These are phyloP conservation scores for Pecten maximus DNA, from an alignment of 2,888 invertebrate genomes.

Conservation along the genomic window DNA sequence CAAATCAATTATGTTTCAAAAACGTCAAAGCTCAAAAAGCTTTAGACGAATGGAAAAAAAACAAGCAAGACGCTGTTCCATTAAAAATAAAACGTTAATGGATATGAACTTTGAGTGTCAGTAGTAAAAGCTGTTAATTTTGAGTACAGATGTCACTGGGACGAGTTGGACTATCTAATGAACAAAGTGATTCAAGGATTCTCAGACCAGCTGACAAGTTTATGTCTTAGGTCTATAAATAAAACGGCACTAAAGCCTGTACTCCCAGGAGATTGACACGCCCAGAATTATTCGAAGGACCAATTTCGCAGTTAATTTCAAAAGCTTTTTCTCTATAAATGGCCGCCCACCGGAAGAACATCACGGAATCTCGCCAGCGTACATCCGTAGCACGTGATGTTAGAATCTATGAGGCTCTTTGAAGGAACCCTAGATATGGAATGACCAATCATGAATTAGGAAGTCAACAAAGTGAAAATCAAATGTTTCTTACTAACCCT, in stretches of 20 bases:
- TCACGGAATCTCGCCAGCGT: neutral
- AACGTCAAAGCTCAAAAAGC: neutral
- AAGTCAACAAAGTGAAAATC: neutral
- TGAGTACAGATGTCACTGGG: neutral
- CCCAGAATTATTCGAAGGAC: neutral
- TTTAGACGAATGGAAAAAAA: neutral
- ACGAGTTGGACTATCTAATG: neutral
- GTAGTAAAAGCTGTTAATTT: neutral
- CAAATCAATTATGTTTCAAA: neutral
- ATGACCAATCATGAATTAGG: no score
- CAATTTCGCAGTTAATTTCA: slow-evolving; percentile 11
- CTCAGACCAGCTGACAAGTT: slow-evolving; percentile 9
- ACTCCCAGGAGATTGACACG: neutral
- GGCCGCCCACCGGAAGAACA: neutral
- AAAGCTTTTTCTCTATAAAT: neutral
- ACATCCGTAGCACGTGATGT: neutral
- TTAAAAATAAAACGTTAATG: neutral
- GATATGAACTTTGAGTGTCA: neutral
- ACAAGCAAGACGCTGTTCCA: neutral
- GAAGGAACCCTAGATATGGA: neutral
- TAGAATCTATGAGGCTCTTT: neutral
- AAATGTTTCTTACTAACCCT: neutral
- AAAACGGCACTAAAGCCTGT: neutral
- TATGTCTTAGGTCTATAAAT: neutral
- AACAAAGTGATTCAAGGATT: neutral